Evolutionary conservation across 2,888 invertebrate species (phyloP).

Genomic region (Nezara viridula): DNA sequence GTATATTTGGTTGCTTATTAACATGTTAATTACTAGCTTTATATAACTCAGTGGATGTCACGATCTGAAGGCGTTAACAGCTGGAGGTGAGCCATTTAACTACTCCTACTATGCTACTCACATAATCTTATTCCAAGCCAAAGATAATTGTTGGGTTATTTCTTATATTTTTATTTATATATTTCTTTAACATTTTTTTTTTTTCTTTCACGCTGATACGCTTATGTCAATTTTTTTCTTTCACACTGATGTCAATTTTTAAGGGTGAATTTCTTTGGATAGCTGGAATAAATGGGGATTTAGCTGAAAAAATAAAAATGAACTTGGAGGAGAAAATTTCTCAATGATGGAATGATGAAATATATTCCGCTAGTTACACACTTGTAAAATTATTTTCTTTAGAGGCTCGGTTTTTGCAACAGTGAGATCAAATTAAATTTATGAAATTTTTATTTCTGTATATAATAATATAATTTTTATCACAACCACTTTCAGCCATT

Average conservation of each 20-base stretch:
- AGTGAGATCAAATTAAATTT: too few relatives aligned
- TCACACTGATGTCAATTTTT: constrained; percentile 35
- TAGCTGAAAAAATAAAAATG: not conserved
- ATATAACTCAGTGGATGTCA: constrained; percentile 45
- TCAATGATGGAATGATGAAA: not conserved
- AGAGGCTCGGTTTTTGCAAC: too few relatives aligned
- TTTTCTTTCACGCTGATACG: not conserved
- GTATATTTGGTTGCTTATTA: constrained; percentile 53
- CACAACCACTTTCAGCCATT: too few relatives aligned
- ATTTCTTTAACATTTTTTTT: not conserved
- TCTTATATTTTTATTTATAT: constrained; percentile 18
- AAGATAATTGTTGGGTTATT: constrained; percentile 23
- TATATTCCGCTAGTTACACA: not conserved
- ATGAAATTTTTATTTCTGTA: too few relatives aligned
- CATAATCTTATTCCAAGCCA: not conserved
- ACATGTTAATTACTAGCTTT: constrained; percentile 39
- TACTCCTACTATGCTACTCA: not conserved
- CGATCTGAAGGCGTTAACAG: not conserved
- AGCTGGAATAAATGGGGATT: not conserved
- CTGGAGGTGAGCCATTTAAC: constrained; percentile 49
- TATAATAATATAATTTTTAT: too few relatives aligned
- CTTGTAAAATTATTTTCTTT: too few relatives aligned
- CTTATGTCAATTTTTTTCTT: constrained; percentile 54
- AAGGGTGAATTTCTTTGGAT: constrained; percentile 27
- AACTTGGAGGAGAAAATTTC: not conserved